A percentile compares a stretch with the other conserved stretches of the same genome.
These are phyloP conservation scores for Menidia menidia DNA, from an alignment of 2,797 vertebrate species.

Conservation along the genomic window DNA sequence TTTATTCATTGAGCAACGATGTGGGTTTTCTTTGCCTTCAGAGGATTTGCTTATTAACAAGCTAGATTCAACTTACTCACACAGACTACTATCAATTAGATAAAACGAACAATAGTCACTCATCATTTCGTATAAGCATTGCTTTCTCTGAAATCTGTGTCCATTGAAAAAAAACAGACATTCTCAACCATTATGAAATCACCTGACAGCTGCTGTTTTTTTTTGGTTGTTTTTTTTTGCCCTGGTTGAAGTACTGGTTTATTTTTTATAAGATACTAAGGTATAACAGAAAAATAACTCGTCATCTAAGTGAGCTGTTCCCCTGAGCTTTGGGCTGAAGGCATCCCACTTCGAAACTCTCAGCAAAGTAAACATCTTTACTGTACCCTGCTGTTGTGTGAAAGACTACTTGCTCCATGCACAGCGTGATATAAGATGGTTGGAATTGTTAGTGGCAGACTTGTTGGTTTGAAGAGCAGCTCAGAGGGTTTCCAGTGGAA, in stretches of 20 bases:
- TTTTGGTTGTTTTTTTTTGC: neutral
- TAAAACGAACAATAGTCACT: no score
- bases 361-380: constrained; percentile 16
- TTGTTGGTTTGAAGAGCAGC: constrained; percentile 6
- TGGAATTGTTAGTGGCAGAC: constrained; percentile 12
- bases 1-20: neutral
- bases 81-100: neutral
- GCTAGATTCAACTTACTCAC: neutral
- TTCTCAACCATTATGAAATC: neutral
- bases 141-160: no score
- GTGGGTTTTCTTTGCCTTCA: neutral
- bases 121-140: no score
- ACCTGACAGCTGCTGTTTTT: neutral
- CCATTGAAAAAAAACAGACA: neutral
- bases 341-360: constrained; percentile 4
- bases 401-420: constrained; percentile 3
- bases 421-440: constrained; percentile 6
- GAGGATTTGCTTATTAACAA: neutral
- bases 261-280: neutral
- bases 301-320: constrained; percentile 4
- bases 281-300: neutral
- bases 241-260: no score
- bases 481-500: neutral
- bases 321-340: constrained; percentile 16
- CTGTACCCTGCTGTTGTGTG: constrained; percentile 11